These are phyloP conservation scores for Jacana jacana DNA, from an alignment of 2,113 vertebrate genomes.

Conservation along the genomic window DNA sequence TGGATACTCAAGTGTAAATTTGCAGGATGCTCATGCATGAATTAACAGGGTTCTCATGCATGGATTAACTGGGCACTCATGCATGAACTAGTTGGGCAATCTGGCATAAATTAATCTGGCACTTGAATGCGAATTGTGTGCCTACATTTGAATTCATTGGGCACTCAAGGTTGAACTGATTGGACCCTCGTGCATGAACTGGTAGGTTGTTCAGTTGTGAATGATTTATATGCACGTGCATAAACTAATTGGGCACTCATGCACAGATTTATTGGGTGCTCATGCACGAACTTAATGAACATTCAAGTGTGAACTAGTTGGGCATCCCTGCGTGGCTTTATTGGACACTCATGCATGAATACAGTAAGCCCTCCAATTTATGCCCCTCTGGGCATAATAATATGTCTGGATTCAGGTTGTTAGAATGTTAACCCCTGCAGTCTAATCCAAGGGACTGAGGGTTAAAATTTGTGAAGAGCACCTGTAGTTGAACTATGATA, in stretches of 20 bases:
- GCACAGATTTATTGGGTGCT: background rate
- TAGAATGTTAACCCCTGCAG: background rate
- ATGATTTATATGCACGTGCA: background rate
- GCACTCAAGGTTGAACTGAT: background rate
- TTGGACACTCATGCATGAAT: background rate
- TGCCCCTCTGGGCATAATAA: background rate
- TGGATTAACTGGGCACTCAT: background rate
- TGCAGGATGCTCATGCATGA: background rate
- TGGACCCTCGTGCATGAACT: background rate
- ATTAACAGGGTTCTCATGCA: background rate
- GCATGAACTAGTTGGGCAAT: background rate
- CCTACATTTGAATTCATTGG: background rate
- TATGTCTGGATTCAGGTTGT: background rate
- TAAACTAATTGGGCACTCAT: background rate
- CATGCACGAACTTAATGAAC: background rate
- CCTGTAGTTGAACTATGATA: background rate
- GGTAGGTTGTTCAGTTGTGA: background rate
- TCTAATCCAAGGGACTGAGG: background rate
- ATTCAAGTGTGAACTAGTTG: background rate
- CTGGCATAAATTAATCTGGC: background rate
- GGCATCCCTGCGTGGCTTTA: background rate
- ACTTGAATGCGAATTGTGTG: background rate
- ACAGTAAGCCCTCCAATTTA: background rate
- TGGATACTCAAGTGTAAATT: background rate
- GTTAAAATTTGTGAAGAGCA: background rate